These are phyloP conservation scores for Lanius ludovicianus DNA, from an alignment of 2,113 vertebrate genomes.

Conservation along the genomic window DNA sequence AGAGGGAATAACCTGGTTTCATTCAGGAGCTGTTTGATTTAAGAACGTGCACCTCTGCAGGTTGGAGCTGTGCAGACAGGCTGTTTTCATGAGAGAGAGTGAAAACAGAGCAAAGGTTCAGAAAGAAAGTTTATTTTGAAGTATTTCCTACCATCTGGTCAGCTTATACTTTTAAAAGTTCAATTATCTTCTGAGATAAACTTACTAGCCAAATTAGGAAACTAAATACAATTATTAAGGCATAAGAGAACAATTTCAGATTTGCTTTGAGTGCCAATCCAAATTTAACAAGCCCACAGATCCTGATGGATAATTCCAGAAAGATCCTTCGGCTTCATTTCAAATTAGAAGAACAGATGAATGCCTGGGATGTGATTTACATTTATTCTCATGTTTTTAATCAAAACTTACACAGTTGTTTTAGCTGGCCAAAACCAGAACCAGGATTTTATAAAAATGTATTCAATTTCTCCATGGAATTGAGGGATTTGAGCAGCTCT, in stretches of 20 bases:
- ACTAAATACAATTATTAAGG: conserved; percentile 50
- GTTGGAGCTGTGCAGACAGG: neutral
- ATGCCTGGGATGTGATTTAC: conserved; percentile 38
- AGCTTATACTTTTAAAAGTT: conserved; percentile 24
- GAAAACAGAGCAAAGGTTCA: neutral
- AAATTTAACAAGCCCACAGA: conserved; percentile 50
- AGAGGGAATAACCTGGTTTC: neutral
- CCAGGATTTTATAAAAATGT: conserved; percentile 18
- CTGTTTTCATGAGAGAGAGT: neutral
- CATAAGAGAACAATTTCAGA: conserved; percentile 41
- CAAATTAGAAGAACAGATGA: conserved; percentile 40
- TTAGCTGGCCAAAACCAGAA: conserved; percentile 55
- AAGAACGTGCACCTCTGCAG: neutral
- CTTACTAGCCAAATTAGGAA: conserved; percentile 47
- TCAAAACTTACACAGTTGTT: conserved; percentile 47
- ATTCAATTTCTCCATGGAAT: neutral
- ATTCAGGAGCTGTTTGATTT: neutral
- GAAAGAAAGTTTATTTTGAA: conserved; percentile 27
- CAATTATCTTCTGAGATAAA: conserved; percentile 56
- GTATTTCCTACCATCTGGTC: conserved; percentile 7
- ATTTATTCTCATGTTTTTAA: conserved; percentile 56
- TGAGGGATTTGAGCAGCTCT: neutral
- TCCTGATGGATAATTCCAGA: neutral
- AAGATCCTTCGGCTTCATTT: conserved; percentile 42
- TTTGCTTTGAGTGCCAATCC: conserved; percentile 25